Percentiles rank a stretch among this genome's conserved stretches.
phyloP scores from a whole-genome alignment of 92 coral and sea anemone species.

The Scolanthus callimorphus region DNA sequence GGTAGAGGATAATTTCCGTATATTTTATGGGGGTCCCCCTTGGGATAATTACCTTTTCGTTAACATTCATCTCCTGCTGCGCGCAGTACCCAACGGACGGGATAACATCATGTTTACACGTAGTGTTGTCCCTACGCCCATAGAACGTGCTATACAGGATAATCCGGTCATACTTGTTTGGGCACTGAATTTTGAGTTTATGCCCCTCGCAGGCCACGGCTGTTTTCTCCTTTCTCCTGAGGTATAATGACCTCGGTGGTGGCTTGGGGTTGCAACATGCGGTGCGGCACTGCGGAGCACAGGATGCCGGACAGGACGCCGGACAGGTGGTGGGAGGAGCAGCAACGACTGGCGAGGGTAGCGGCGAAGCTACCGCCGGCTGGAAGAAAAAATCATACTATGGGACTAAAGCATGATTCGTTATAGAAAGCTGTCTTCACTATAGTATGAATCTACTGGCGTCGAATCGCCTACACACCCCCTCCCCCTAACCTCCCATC shows the following conservation, averaged over 20 bases:
- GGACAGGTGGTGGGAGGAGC: slow-evolving; percentile 75
- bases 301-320: slow-evolving; percentile 53
- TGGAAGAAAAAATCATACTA: no score
- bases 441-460: no score
- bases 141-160: slow-evolving; percentile 87
- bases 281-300: slow-evolving; percentile 55
- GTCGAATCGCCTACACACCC: not conserved
- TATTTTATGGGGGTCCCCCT: no score
- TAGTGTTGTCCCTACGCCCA: slow-evolving; percentile 68
- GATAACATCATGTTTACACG: slow-evolving; percentile 83
- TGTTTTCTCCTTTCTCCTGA: slow-evolving; percentile 48
- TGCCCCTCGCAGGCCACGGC: slow-evolving; percentile 87
- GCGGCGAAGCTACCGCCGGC: not conserved
- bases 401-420: no score
- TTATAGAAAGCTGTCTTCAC: no score
- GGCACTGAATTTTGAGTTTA: slow-evolving; percentile 69
- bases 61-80: slow-evolving; percentile 55
- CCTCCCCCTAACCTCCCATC: not conserved
- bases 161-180: slow-evolving; percentile 78
- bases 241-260: slow-evolving; percentile 73
- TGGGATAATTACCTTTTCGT: slow-evolving; percentile 56
- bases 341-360: slow-evolving; percentile 38
- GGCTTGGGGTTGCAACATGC: slow-evolving; percentile 75
- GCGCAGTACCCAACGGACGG: slow-evolving; percentile 80
- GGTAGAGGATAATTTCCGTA: no score